Percentiles rank a stretch among this genome's conserved stretches.
phyloP scores from a whole-genome alignment of 35 echinoderm and acorn worm genomes.

The Ophiothrix spiculata region DNA sequence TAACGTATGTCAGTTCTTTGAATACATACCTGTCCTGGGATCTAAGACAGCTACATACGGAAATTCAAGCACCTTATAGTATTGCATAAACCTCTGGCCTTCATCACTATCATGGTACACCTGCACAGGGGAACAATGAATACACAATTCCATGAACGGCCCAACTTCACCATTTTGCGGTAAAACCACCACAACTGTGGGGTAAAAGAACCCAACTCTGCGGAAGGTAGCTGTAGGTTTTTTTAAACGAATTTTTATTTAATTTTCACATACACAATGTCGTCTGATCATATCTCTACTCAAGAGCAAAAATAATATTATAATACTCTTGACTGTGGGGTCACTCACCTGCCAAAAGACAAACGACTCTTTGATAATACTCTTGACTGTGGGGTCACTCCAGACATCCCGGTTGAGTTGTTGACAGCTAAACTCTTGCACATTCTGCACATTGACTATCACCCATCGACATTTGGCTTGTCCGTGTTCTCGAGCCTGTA shows the following conservation, averaged over 20 bases:
- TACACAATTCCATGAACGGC: too few relatives aligned
- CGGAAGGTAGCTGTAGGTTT: too few relatives aligned
- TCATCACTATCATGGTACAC: constrained; percentile 97
- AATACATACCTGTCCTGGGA: constrained; percentile 87
- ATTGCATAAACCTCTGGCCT: constrained; percentile 80
- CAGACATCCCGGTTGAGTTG: constrained; percentile 92
- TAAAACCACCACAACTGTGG: too few relatives aligned
- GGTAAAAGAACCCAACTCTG: too few relatives aligned
- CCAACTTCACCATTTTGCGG: too few relatives aligned
- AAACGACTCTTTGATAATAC: constrained; percentile 86
- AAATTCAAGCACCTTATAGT: constrained; percentile 77
- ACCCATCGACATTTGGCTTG: constrained; percentile 78
- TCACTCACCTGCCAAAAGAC: constrained; percentile 98
- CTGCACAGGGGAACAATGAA: constrained; percentile 24
- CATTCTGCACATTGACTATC: constrained; percentile 90
- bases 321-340: too few relatives aligned
- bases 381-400: constrained; percentile 85
- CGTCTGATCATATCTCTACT: too few relatives aligned
- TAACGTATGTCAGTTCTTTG: too few relatives aligned
- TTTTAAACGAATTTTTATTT: too few relatives aligned
- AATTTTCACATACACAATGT: too few relatives aligned
- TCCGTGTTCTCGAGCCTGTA: constrained; percentile 73
- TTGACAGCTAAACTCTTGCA: constrained; percentile 89
- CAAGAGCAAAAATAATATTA: too few relatives aligned
- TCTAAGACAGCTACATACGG: constrained; percentile 81